Evolutionary conservation across 2,113 vertebrate species (phyloP).

Genomic region (Saccopteryx bilineata): DNA sequence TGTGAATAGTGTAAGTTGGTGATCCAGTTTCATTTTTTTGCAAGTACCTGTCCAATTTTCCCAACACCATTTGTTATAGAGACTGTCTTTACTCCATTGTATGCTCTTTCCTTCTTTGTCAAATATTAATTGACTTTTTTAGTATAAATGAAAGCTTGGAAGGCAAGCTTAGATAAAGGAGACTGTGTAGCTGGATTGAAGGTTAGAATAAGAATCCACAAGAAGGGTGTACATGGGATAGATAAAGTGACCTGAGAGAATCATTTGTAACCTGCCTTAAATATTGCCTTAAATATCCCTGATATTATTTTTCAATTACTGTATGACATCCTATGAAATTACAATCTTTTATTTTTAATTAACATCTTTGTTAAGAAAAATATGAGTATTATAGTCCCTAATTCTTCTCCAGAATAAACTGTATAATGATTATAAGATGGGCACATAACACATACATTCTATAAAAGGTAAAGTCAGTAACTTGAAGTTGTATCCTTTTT

Average conservation of each 20-base stretch:
- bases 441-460: fast-evolving
- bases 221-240: background rate
- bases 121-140: background rate
- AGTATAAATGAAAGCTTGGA: background rate
- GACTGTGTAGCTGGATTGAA: background rate
- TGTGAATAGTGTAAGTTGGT: too few relatives aligned
- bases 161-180: background rate
- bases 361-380: background rate
- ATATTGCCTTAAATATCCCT: background rate
- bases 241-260: background rate
- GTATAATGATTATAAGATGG: background rate
- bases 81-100: too few relatives aligned
- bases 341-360: background rate
- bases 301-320: constrained; percentile 10
- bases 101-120: too few relatives aligned
- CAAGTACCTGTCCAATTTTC: too few relatives aligned
- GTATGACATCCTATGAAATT: background rate
- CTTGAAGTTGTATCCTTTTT: background rate
- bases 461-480: background rate
- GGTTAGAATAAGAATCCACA: background rate
- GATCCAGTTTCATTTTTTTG: too few relatives aligned
- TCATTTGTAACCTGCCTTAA: background rate
- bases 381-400: background rate
- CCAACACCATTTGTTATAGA: too few relatives aligned
- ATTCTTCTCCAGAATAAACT: background rate